Evolutionary conservation across 2,797 vertebrate genomes (phyloP), one percentile per base, ranked within the genome.

Genomic region (Anabas testudineus): DNA sequence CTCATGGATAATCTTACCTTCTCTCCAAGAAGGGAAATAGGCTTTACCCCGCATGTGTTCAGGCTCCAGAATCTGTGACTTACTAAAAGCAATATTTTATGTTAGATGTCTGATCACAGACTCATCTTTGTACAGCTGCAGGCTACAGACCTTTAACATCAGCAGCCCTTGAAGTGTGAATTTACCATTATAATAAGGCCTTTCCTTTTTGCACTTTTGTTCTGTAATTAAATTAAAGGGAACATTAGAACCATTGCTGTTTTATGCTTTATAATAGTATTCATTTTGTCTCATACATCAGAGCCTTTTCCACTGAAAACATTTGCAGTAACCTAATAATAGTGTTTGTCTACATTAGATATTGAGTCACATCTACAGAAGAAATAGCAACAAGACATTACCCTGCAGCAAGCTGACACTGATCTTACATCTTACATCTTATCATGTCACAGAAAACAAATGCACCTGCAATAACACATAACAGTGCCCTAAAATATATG

Each of bases 111-210:
- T 67, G 47, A 81, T 78, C 76, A 54, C 57, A 51, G 42, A 14
- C 71, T 82, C 60, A 70, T 70, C 69, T 55, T 67, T 37, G 37
- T 70, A 42, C 15, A 51, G 57, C 51, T 73, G 54, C 59, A 32
- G 59, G 53, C 62, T 75, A 30, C 43, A 47, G 74, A 77, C 71
- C 63, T 82, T 72, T 76, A 73, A 71, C 82, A 72, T 62, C 48
- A 74, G 55, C 4, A 34, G 63, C n/a, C 54, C 12, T n/a, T 30
- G 43, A 49, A 74, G 61, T 19, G 45, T 57, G 67, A 83, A 74
- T 67, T 71, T 15, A 55, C 32, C 43, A 47, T 53, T 45, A 48
- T 82, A 42, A 24, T 12, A 21, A 51, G 8, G 15, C 8, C 5
- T 43, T 68, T 56, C 9, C 12, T 19, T 41, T 30, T 26, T 15